Conservation (phyloP, 2,888 invertebrate species). For the Metopia argyrocephala region DNA sequence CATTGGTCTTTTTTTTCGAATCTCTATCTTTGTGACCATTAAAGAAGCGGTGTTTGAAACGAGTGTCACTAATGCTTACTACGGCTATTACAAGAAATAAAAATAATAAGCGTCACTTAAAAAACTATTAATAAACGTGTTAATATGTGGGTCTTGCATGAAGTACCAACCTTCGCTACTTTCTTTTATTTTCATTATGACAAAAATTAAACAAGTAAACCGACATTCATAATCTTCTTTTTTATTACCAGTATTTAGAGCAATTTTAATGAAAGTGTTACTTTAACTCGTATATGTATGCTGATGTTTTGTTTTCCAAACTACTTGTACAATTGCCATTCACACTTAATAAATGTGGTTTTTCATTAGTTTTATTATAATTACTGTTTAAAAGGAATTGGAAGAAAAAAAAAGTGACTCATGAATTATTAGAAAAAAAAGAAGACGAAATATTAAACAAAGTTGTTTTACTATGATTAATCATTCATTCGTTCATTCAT, state of each 20-base stretch:
- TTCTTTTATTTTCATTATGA: no score
- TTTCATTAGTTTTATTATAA: slow-evolving; percentile 21
- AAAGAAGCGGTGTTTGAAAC: no score
- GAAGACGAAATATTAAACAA: slow-evolving; percentile 25
- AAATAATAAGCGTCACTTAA: no score
- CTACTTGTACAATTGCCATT: not conserved
- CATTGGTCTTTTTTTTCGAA: no score
- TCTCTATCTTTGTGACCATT: no score
- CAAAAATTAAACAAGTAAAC: not conserved
- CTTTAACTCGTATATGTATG: slow-evolving; percentile 2
- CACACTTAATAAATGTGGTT: not conserved
- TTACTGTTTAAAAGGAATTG: slow-evolving; percentile 19
- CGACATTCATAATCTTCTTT: not conserved
- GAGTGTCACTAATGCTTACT: no score
- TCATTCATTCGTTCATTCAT: slow-evolving; percentile 13
- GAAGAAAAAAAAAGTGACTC: slow-evolving; percentile 21
- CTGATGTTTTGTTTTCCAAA: slow-evolving; percentile 1
- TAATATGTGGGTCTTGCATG: no score
- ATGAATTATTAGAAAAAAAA: slow-evolving; percentile 23
- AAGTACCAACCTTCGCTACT: no score
- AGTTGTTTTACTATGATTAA: slow-evolving; percentile 48
- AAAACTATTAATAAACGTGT: no score
- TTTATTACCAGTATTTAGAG: not conserved
- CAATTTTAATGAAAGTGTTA: slow-evolving; percentile 42
- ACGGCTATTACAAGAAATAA: no score